These are phyloP conservation scores for Synanthedon formicaeformis DNA, from an alignment of 2,888 invertebrate species.

Conservation along the genomic window DNA sequence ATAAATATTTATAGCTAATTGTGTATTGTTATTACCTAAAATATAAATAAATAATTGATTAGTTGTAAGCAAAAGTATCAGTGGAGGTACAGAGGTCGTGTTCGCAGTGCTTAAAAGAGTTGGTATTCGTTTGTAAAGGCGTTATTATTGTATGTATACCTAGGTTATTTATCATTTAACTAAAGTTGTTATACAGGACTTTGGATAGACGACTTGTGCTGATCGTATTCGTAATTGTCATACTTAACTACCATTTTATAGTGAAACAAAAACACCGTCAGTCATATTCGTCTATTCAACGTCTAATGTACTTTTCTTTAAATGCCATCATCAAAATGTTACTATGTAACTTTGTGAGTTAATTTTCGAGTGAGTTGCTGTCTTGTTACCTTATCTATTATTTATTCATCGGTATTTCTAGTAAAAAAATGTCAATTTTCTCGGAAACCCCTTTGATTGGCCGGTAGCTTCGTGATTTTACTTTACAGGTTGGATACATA, in stretches of 20 bases:
- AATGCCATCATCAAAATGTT: conserved; percentile 12
- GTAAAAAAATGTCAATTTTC: conserved; percentile 53
- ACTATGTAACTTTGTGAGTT: conserved; percentile 22
- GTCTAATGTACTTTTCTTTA: conserved; percentile 8
- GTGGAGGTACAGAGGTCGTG: conserved; percentile 21
- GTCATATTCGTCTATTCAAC: background rate
- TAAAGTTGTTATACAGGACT: conserved; percentile 21
- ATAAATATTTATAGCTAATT: conserved; percentile 72
- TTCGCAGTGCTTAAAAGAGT: conserved; percentile 22
- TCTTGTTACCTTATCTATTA: conserved; percentile 44
- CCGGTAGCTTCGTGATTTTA: conserved; percentile 41
- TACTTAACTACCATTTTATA: too few relatives aligned
- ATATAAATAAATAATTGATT: conserved; percentile 69
- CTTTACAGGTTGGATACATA: conserved; percentile 67
- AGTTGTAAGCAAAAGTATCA: conserved; percentile 63
- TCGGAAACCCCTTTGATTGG: conserved; percentile 22
- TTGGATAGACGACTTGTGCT: background rate
- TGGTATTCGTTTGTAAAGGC: conserved; percentile 47
- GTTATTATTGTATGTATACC: conserved; percentile 37
- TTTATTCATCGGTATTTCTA: conserved; percentile 44
- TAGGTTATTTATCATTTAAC: conserved; percentile 27
- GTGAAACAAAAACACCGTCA: background rate
- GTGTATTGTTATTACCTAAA: conserved; percentile 70
- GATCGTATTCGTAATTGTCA: background rate
- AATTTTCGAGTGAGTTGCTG: conserved; percentile 31